phyloP scores from a whole-genome alignment of 2,888 invertebrate species.

The Stratiomys singularior region DNA sequence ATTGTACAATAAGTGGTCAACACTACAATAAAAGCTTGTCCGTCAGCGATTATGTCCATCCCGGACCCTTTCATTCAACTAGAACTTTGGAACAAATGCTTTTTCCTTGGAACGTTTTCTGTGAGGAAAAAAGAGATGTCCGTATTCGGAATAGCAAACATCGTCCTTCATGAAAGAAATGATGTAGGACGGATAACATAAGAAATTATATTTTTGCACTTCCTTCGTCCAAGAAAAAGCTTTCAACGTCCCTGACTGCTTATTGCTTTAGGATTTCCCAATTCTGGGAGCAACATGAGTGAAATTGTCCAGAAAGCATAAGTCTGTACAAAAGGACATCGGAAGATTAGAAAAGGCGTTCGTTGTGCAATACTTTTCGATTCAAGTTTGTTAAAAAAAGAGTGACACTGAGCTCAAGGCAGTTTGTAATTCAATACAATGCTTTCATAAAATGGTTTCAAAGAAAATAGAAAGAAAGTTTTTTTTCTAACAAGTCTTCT shows the following conservation, averaged over 20 bases:
- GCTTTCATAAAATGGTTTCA: too few species aligned
- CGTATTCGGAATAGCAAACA: background rate
- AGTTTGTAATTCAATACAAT: too few species aligned
- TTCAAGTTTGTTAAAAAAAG: too few species aligned
- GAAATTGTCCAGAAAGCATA: background rate
- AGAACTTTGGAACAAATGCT: background rate
- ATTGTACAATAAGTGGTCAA: constrained; percentile 23
- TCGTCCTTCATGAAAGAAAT: background rate
- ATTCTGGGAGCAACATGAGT: background rate
- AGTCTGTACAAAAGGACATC: background rate
- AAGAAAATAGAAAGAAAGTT: too few species aligned
- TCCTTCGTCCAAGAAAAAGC: background rate
- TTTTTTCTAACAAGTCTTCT: too few species aligned
- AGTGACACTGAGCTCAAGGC: too few species aligned
- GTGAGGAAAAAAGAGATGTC: background rate
- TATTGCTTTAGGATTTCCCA: background rate
- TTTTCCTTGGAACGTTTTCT: background rate
- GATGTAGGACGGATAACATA: background rate
- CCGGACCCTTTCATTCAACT: background rate
- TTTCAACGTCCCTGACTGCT: background rate
- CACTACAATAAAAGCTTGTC: constrained; percentile 1
- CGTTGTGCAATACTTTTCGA: too few species aligned
- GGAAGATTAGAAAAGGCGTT: background rate
- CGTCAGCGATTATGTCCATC: background rate
- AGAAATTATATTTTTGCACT: background rate